Evolutionary conservation across 2,888 invertebrate genomes (phyloP).

Genomic region (Saturnia pavonia): DNA sequence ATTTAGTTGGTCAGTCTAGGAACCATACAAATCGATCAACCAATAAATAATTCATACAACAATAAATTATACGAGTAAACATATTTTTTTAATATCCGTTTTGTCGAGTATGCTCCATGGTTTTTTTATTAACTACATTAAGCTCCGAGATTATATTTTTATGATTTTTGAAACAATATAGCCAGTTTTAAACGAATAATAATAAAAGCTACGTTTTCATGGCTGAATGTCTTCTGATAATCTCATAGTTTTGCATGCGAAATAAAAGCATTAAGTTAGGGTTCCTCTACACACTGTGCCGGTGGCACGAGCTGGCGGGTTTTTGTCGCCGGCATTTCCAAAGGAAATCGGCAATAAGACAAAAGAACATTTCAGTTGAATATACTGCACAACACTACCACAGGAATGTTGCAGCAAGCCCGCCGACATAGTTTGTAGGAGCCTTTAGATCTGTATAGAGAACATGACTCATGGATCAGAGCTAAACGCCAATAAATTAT

Average conservation of each 20-base stretch:
- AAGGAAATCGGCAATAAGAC: no score
- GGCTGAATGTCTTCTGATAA: not conserved
- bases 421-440: no score
- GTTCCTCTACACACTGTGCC: no score
- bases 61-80: slow-evolving; percentile 21
- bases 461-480: not conserved
- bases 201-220: not conserved
- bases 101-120: slow-evolving; percentile 6
- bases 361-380: no score
- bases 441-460: no score
- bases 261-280: no score
- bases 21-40: not conserved
- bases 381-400: no score
- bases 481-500: slow-evolving; percentile 6
- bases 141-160: not conserved
- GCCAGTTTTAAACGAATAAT: not conserved
- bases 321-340: no score
- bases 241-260: not conserved
- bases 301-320: no score
- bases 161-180: not conserved
- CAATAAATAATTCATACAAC: slow-evolving; percentile 12
- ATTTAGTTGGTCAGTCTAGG: no score
- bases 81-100: slow-evolving; percentile 27
- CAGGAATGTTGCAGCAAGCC: no score
- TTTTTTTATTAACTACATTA: not conserved